These are phyloP conservation scores for Penelope pileata DNA, from an alignment of 2,113 vertebrate species.

Conservation along the genomic window DNA sequence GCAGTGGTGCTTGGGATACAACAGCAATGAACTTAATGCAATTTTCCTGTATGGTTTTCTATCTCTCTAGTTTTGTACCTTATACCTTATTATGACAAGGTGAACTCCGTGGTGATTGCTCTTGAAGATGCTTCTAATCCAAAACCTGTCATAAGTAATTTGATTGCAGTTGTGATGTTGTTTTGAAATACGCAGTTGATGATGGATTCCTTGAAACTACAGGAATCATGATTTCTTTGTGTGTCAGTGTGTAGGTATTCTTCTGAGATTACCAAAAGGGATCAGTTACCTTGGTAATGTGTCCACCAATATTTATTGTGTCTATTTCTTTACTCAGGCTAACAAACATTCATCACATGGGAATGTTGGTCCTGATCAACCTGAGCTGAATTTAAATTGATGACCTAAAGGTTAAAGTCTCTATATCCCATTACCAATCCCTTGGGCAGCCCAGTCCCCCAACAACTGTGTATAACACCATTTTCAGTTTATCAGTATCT, in stretches of 20 bases:
- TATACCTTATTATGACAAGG: background rate
- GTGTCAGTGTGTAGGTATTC: constrained; percentile 27
- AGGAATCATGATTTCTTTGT: background rate
- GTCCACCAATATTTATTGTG: constrained; percentile 64
- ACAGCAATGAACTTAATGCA: background rate
- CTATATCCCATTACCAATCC: constrained; percentile 30
- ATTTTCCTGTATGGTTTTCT: background rate
- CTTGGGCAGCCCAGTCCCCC: background rate
- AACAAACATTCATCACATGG: constrained; percentile 56
- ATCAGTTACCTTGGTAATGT: constrained; percentile 71
- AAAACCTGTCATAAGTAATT: background rate
- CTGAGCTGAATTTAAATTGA: constrained; percentile 61
- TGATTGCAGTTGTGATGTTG: background rate
- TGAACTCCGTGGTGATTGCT: background rate
- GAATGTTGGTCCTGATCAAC: constrained; percentile 48
- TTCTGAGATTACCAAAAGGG: constrained; percentile 52
- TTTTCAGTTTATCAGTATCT: background rate
- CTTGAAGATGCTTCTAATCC: background rate
- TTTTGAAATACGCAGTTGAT: background rate
- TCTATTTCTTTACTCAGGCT: constrained; percentile 57
- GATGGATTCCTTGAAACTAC: background rate
- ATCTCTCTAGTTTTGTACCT: background rate
- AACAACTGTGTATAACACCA: background rate
- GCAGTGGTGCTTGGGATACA: background rate
- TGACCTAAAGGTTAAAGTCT: constrained; percentile 61